Conservation (phyloP, 2,113 vertebrate species). For the Sylvia atricapilla region DNA sequence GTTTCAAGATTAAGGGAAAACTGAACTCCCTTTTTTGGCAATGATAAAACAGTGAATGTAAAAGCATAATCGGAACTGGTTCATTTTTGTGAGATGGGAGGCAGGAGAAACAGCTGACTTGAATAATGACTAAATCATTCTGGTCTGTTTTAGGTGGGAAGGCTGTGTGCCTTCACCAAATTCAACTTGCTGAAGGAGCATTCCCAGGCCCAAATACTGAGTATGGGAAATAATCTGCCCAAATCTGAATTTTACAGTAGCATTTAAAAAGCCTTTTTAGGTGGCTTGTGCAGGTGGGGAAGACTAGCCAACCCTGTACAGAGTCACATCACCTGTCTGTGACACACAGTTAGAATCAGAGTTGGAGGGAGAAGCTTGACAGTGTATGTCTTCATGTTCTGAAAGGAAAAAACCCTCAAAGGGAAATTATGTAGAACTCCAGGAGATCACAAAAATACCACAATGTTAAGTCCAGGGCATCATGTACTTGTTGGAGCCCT, state of each 20-base stretch:
- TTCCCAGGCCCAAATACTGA: background rate
- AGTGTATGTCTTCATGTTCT: background rate
- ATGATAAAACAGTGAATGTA: background rate
- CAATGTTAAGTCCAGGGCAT: background rate
- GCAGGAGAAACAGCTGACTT: background rate
- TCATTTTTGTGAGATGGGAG: background rate
- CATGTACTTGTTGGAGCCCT: background rate
- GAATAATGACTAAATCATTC: background rate
- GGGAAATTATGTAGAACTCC: background rate
- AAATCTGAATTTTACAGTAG: background rate
- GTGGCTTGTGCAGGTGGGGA: background rate
- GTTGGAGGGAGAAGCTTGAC: background rate
- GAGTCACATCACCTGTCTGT: background rate
- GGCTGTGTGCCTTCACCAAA: background rate
- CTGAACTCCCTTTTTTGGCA: background rate
- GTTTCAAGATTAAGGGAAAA: background rate
- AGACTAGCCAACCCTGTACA: background rate
- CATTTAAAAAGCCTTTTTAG: background rate
- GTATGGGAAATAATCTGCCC: background rate
- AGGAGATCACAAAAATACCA: background rate
- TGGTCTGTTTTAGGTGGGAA: background rate
- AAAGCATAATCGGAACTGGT: constrained; percentile 12
- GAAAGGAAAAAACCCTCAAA: background rate
- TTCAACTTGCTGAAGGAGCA: background rate
- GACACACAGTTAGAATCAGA: background rate